Evolutionary conservation across 1,140 invertebrate species (phyloP), one percentile per base, ranked within the genome.

Genomic region (Zaprionus lachaisei): DNA sequence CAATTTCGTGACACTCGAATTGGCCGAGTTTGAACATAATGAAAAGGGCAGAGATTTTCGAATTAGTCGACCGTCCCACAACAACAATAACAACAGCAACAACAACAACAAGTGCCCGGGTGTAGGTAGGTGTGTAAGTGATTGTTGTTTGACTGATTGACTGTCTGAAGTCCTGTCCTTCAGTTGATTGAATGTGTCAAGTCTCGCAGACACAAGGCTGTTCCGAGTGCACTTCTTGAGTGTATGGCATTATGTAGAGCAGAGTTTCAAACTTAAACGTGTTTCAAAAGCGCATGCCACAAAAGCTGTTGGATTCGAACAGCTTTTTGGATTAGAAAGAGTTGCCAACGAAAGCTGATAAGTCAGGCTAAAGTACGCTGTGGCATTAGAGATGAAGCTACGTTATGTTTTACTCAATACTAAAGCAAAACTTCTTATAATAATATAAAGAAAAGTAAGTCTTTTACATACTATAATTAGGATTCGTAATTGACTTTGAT

Each of bases 1-100:
- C 76, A 75, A 79, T 79, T 69, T 75, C 83, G 84, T 87, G 84
- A 87, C 84, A 87, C 83, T 87, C 74, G 83, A 87, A 89, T 87
- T 77, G 68, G 51, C 54, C 67, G 65, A 55, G 67, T 74, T 51
- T 51, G 47, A 51, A 51, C 47, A 51, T 24, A 51, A 51, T 51
- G 79, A 83, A 85, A 86, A 84, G 83, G 83, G 83, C 28, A 79
- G 7, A 41, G 58, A 71, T 75, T 67, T 75, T 56, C 63, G 34
- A 31, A 62, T 63, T 57, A 75, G 55, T 64, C 49, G 34, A 56
- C 57, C 26, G 31, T 20, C 15, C 14, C 47, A 63, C 22, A 74
- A 69, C 72, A 17, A 54, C 20, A 20, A 20, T 20, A 20, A 62
- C n/a, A 74, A 69, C 72, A 74, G 69, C 31, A 65, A 56, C 49